Evolutionary conservation across 2,113 vertebrate genomes (phyloP).

Genomic region (Pao palembangensis): DNA sequence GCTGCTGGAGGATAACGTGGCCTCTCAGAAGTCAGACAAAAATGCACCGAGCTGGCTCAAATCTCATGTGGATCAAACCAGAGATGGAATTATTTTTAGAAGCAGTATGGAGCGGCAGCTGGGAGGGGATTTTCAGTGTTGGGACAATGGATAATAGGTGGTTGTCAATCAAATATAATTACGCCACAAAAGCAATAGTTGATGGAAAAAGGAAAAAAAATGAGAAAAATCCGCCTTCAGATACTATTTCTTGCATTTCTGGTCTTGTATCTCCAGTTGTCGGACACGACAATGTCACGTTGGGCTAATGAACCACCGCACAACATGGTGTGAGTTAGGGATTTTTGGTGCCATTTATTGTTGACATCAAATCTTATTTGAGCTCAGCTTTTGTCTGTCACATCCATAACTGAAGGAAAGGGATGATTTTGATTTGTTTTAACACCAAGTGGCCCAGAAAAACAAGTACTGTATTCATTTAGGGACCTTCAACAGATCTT

Average conservation of each 20-base stretch:
- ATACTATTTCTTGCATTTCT: constrained; percentile 17
- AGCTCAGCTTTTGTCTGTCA: too few relatives aligned
- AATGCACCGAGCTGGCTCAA: constrained; percentile 5
- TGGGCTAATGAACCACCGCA: too few relatives aligned
- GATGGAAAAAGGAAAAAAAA: constrained; percentile 19
- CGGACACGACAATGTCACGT: too few relatives aligned
- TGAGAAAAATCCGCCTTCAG: constrained; percentile 29
- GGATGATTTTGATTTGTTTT: too few relatives aligned
- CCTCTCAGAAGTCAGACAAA: background rate
- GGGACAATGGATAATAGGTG: constrained; percentile 43
- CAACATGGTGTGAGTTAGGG: too few relatives aligned
- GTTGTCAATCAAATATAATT: constrained; percentile 49
- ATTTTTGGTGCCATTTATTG: background rate
- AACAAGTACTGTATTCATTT: constrained; percentile 33
- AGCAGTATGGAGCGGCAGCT: constrained; percentile 38
- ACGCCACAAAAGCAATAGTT: constrained; percentile 13
- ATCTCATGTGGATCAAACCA: constrained; percentile 38
- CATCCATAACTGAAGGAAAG: too few relatives aligned
- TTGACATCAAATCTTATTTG: too few relatives aligned
- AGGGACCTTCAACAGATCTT: constrained; percentile 1
- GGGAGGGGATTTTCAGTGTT: constrained; percentile 39
- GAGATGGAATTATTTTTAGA: constrained; percentile 35
- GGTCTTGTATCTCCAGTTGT: constrained; percentile 10
- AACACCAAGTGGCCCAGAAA: too few relatives aligned
- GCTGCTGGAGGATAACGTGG: background rate